Base-by-base conservation (phyloP, 2,113 vertebrate genomes). In the Aphyosemion australe region DNA sequence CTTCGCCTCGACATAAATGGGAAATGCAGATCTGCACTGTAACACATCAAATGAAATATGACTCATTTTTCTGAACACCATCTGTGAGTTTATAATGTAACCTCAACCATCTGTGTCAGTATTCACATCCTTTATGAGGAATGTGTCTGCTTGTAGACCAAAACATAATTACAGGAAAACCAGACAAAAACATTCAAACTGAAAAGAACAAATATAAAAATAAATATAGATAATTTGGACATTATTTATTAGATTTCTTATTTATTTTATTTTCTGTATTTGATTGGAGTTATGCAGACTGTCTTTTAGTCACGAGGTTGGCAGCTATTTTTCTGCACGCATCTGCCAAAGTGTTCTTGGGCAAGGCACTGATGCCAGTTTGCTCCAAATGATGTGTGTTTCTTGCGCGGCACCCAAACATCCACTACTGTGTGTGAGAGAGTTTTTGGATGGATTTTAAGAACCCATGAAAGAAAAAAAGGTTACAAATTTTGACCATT, bases 41-140 rank as follows among this genome's bases (percentile, higher is more conserved):
- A 52, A 68, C 82, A 77, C 69, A 31, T 64, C 37, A 14, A 58
- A 72, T 83, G 61, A 88, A 86, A 83, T 66, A 67, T 78, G 84
- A 87, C 72, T 85, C 78, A 73, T 61, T 76, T 83, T 71, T 68
- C 69, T 63, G 41, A 83, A 78, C 58, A 69, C 74, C 88, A 87
- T 87, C 85, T 87, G 82, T 62, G 57, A 65, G 80, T 82, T 84
- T 73, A 82, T 69, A 84, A 74, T 72, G 76, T 79, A 81, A 84
- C 81, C 73, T 69, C 60, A 54, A 78, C 83, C 87, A 90, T 87
- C 85, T 90, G 84, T 84, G 78, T 80, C 79, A 84, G 63, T 63
- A 31, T 65, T 65, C 67, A 51, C 69, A 66, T 74, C 43, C 67
- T 61, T 7, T 31, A 73, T 12, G 59, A 83, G 59, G 65, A 84